phyloP scores from a whole-genome alignment of 2,888 invertebrate genomes.

The Timandra comae region DNA sequence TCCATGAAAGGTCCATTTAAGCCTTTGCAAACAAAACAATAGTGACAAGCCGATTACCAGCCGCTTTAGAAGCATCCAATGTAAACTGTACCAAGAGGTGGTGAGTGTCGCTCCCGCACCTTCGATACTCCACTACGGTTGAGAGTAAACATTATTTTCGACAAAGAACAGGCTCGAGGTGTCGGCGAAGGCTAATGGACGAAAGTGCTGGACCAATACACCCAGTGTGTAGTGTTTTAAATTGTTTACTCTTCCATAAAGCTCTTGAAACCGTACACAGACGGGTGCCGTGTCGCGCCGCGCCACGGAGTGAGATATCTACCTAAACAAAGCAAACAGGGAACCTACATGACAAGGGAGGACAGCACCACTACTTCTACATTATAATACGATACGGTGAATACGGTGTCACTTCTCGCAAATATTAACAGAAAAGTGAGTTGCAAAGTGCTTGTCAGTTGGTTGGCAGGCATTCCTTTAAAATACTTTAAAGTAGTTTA shows the following conservation, averaged over 20 bases:
- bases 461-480: too few species aligned
- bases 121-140: constrained; percentile 31
- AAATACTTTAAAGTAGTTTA: too few species aligned
- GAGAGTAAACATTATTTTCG: constrained; percentile 63
- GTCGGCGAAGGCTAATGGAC: constrained; percentile 70
- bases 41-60: constrained; percentile 44
- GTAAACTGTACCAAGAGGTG: constrained; percentile 53
- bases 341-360: constrained; percentile 21
- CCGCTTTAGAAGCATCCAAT: constrained; percentile 40
- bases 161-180: constrained; percentile 63
- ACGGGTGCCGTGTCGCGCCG: constrained; percentile 39
- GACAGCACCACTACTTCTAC: constrained; percentile 1
- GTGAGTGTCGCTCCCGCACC: constrained; percentile 60
- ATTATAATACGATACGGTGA: too few species aligned
- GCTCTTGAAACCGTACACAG: constrained; percentile 54
- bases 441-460: too few species aligned
- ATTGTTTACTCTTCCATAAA: constrained; percentile 76
- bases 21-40: constrained; percentile 29
- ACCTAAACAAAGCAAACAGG: constrained; percentile 36
- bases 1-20: constrained; percentile 8
- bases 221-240: constrained; percentile 73
- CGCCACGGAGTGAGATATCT: constrained; percentile 41
- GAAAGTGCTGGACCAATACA: constrained; percentile 73
- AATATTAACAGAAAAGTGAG: too few species aligned
- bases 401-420: too few species aligned